Evolutionary conservation across 2,113 vertebrate genomes (phyloP).

Genomic region (Xiphophorus couchianus): DNA sequence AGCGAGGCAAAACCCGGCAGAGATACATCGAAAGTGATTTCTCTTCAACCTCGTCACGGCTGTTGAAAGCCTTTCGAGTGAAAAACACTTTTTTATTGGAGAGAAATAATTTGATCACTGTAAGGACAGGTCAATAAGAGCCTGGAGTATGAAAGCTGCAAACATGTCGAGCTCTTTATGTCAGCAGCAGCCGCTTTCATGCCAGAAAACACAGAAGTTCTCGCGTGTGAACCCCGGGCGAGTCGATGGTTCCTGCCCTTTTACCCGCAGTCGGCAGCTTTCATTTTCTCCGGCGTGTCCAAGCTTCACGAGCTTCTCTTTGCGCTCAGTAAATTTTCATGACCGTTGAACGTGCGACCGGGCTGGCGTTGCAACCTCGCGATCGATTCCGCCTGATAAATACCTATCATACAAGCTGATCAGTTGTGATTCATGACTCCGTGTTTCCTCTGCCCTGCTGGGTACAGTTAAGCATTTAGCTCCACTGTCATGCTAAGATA

Average conservation of each 20-base stretch:
- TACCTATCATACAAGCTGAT: slow-evolving; percentile 36
- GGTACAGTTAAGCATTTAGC: slow-evolving; percentile 12
- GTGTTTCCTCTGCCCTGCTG: slow-evolving; percentile 14
- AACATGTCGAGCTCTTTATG: background rate
- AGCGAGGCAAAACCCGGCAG: slow-evolving; percentile 29
- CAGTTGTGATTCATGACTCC: slow-evolving; percentile 15
- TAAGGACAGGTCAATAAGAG: slow-evolving; percentile 20
- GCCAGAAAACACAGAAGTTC: background rate
- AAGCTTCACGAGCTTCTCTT: slow-evolving; percentile 37
- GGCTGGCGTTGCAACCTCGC: slow-evolving; percentile 30
- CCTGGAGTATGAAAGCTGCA: background rate
- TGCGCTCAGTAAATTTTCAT: slow-evolving; percentile 46
- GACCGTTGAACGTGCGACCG: slow-evolving; percentile 32
- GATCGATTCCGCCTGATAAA: slow-evolving; percentile 49
- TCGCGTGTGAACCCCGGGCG: background rate
- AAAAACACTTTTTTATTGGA: slow-evolving; percentile 26
- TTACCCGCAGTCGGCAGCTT: background rate
- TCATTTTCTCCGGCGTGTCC: slow-evolving; percentile 16
- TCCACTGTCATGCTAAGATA: slow-evolving; percentile 24
- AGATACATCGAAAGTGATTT: slow-evolving; percentile 40
- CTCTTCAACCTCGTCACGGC: slow-evolving; percentile 30
- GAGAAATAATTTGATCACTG: slow-evolving; percentile 13
- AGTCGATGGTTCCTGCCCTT: background rate
- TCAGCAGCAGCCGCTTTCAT: background rate
- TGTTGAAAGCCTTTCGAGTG: slow-evolving; percentile 43